These are phyloP conservation scores for Hiodon tergisus DNA, from an alignment of 2,113 vertebrate genomes.

Conservation along the genomic window DNA sequence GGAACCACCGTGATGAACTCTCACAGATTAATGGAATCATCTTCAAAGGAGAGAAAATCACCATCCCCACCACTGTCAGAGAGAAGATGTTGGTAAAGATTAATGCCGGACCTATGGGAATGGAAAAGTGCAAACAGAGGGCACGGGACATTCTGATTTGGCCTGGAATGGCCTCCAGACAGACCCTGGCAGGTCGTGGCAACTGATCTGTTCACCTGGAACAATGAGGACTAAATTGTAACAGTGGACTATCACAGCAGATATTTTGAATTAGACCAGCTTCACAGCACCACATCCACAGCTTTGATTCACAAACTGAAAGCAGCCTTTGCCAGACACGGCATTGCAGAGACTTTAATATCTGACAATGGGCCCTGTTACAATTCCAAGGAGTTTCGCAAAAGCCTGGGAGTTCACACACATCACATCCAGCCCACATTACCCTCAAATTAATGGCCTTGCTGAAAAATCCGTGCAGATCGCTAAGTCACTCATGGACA, in stretches of 20 bases:
- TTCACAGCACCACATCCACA: neutral
- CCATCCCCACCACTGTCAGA: constrained; percentile 11
- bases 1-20: constrained; percentile 24
- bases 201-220: constrained; percentile 11
- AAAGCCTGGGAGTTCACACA: constrained; percentile 25
- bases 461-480: constrained; percentile 20
- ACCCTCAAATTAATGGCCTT: constrained; percentile 22
- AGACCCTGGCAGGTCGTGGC: neutral
- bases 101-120: constrained; percentile 7
- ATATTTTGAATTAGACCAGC: constrained; percentile 11
- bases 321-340: constrained; percentile 13
- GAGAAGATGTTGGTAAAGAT: constrained; percentile 6
- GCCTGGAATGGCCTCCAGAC: constrained; percentile 7
- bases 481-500: constrained; percentile 13
- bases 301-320: constrained; percentile 16
- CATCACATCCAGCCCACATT: constrained; percentile 18
- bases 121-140: constrained; percentile 12
- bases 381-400: constrained; percentile 25
- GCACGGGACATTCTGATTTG: constrained; percentile 3
- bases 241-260: constrained; percentile 23
- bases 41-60: constrained; percentile 33
- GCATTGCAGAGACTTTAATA: constrained; percentile 16
- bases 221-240: constrained; percentile 3
- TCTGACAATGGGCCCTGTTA: constrained; percentile 18
- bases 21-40: constrained; percentile 15